Evolutionary conservation across 2,888 invertebrate species (phyloP).

Genomic region (Andrena chrysosceles): DNA sequence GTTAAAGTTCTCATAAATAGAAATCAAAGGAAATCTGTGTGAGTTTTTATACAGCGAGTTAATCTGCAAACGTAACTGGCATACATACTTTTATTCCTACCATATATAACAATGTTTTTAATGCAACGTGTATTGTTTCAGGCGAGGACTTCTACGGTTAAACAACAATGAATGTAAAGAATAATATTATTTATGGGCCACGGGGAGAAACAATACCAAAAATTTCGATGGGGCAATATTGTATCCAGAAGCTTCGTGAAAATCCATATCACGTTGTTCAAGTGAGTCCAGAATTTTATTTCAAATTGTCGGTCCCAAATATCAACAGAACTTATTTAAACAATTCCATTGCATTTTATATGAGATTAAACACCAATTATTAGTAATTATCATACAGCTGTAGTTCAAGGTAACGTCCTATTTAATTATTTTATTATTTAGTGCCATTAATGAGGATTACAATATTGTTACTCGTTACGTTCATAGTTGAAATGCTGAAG

Average conservation of each 20-base stretch:
- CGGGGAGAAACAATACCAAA: constrained; percentile 14
- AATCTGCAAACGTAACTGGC: neutral
- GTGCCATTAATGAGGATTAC: no score
- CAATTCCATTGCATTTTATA: no score
- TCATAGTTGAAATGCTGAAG: no score
- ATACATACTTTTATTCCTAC: neutral
- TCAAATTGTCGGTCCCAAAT: neutral
- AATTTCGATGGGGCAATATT: constrained; percentile 38
- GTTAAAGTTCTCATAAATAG: no score
- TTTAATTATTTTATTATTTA: no score
- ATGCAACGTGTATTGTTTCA: neutral
- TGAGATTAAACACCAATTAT: no score
- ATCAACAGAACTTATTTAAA: neutral
- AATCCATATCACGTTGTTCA: neutral
- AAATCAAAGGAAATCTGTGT: no score
- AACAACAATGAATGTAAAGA: constrained; percentile 19
- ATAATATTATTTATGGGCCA: constrained; percentile 35
- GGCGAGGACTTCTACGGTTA: neutral
- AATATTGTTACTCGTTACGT: no score
- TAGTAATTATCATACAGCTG: no score
- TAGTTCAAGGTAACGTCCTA: no score
- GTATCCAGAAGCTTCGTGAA: constrained; percentile 15
- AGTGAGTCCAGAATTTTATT: constrained; percentile 28
- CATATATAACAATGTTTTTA: neutral
- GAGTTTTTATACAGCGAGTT: no score